Conservation (phyloP, 1,140 invertebrate genomes). For the Aleiodes sp. region DNA sequence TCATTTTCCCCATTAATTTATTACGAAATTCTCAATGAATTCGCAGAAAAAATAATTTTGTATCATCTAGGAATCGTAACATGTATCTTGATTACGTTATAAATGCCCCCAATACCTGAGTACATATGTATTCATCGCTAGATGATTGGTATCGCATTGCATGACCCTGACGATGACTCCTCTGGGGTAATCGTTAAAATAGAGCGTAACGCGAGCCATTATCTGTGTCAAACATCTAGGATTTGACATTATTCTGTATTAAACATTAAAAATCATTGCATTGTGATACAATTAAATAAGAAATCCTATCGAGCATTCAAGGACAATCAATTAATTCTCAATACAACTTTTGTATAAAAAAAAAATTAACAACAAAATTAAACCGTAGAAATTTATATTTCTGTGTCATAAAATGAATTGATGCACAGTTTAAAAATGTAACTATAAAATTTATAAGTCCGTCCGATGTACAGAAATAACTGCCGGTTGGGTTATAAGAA, state of each 20-base stretch:
- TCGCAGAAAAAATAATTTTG: not conserved
- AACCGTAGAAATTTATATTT: too few relatives aligned
- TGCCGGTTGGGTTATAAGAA: slow-evolving; percentile 37
- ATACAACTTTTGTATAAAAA: too few relatives aligned
- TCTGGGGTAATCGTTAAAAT: slow-evolving; percentile 24
- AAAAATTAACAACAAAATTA: too few relatives aligned
- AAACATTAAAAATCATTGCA: too few relatives aligned
- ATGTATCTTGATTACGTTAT: slow-evolving; percentile 23
- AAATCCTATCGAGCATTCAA: too few relatives aligned
- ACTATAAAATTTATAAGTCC: slow-evolving; percentile 18
- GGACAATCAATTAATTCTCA: too few relatives aligned
- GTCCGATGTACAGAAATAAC: slow-evolving; percentile 14
- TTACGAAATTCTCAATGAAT: not conserved
- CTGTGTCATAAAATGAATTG: slow-evolving; percentile 4
- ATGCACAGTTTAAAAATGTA: not conserved
- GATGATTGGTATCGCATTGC: slow-evolving; percentile 20
- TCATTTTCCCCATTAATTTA: too few relatives aligned
- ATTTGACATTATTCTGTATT: not conserved
- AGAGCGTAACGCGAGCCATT: slow-evolving; percentile 26
- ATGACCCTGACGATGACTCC: slow-evolving; percentile 13
- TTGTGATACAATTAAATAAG: too few relatives aligned
- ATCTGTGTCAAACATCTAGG: slow-evolving; percentile 30
- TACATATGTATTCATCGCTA: slow-evolving; percentile 8
- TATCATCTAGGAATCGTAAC: not conserved
- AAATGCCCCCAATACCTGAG: slow-evolving; percentile 14